These are phyloP conservation scores for Tenthredo livida DNA, from an alignment of 2,888 invertebrate genomes.

Conservation along the genomic window DNA sequence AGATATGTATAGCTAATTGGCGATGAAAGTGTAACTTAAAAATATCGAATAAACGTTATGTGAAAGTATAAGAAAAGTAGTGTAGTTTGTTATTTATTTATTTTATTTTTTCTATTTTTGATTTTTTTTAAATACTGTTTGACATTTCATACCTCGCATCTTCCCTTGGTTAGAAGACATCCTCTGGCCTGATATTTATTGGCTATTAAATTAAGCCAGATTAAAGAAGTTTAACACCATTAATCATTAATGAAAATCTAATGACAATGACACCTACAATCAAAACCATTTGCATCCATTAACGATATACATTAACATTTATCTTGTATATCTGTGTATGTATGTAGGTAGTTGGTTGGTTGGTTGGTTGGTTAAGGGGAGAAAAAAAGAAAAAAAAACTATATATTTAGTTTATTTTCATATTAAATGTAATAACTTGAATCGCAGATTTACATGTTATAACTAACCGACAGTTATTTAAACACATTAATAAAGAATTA, in stretches of 20 bases:
- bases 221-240: conserved; percentile 47
- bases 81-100: conserved; percentile 58
- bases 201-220: conserved; percentile 53
- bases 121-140: conserved; percentile 51
- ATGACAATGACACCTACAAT: conserved; percentile 54
- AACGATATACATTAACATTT: conserved; percentile 55
- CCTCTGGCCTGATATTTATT: conserved; percentile 56
- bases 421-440: background rate
- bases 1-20: background rate
- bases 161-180: conserved; percentile 71
- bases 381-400: background rate
- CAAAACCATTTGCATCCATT: conserved; percentile 59
- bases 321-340: background rate
- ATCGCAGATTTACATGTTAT: background rate
- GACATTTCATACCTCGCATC: conserved; percentile 67
- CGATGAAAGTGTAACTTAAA: background rate
- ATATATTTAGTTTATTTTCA: background rate
- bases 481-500: conserved; percentile 24
- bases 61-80: conserved; percentile 40
- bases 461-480: conserved; percentile 8
- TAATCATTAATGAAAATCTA: conserved; percentile 51
- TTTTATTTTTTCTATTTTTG: too few species aligned
- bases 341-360: conserved; percentile 8
- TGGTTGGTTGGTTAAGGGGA: background rate
- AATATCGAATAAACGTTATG: background rate